These are phyloP conservation scores for Mionectes macconnelli DNA, from an alignment of 2,113 vertebrate genomes.

Conservation along the genomic window DNA sequence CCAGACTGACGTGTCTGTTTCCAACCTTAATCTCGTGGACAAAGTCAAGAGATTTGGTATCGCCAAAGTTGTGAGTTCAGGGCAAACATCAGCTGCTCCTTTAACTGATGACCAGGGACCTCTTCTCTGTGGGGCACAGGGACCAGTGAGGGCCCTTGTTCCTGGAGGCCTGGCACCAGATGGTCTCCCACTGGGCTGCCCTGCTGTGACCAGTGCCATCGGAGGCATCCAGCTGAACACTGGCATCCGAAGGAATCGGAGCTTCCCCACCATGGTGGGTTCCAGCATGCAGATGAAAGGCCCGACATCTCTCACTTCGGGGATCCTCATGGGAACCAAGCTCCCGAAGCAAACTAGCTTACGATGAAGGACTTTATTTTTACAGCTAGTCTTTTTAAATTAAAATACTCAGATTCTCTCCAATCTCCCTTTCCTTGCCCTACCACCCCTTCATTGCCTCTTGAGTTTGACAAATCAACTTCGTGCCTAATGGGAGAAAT, in stretches of 20 bases:
- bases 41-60: slow-evolving; percentile 90
- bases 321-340: slow-evolving; percentile 84
- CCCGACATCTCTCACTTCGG: slow-evolving; percentile 80
- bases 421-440: neutral
- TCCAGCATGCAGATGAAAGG: slow-evolving; percentile 98
- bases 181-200: slow-evolving; percentile 67
- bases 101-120: slow-evolving; percentile 73
- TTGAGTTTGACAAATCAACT: slow-evolving; percentile 79
- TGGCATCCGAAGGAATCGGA: slow-evolving; percentile 91
- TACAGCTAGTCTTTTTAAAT: slow-evolving; percentile 59
- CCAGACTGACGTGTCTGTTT: slow-evolving; percentile 87
- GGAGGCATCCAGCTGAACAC: slow-evolving; percentile 83
- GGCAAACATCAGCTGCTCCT: slow-evolving; percentile 59
- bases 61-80: slow-evolving; percentile 79
- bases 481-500: slow-evolving; percentile 77
- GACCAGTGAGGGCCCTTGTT: slow-evolving; percentile 81
- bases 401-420: neutral
- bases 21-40: slow-evolving; percentile 93
- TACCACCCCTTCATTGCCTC: slow-evolving; percentile 12
- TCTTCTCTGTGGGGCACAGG: slow-evolving; percentile 80
- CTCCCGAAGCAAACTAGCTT: slow-evolving; percentile 78
- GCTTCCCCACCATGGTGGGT: slow-evolving; percentile 95
- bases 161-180: slow-evolving; percentile 72
- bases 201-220: slow-evolving; percentile 74
- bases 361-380: slow-evolving; percentile 68